These are phyloP conservation scores for Zhuqinia jingwanae DNA, from an alignment of 2,888 invertebrate genomes.

Conservation along the genomic window DNA sequence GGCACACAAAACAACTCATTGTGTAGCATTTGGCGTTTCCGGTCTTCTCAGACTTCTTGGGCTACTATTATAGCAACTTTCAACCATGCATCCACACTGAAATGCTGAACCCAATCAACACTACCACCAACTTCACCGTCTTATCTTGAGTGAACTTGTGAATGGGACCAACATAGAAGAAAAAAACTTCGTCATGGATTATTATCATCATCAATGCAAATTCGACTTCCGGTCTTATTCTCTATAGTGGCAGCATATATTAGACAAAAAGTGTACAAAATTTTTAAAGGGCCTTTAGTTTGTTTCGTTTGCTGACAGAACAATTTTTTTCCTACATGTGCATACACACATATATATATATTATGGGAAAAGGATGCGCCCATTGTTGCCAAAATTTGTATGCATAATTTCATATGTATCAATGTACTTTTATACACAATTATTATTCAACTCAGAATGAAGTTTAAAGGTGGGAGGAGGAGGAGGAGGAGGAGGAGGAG, in stretches of 20 bases:
- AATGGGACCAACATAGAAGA: slow-evolving; percentile 28
- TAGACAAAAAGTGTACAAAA: neutral
- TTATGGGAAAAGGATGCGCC: slow-evolving; percentile 9
- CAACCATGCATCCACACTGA: too few relatives aligned
- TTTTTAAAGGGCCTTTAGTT: slow-evolving; percentile 28
- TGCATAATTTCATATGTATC: neutral
- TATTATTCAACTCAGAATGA: neutral
- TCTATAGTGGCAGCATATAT: neutral
- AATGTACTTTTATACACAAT: neutral
- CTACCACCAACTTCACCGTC: neutral
- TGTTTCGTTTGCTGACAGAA: neutral
- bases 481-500: too few relatives aligned
- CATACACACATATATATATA: neutral
- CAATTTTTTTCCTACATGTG: too few relatives aligned
- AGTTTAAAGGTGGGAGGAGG: neutral
- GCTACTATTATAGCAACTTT: too few relatives aligned
- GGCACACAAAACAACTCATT: neutral
- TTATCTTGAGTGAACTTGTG: slow-evolving; percentile 40
- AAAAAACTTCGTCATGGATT: slow-evolving; percentile 45
- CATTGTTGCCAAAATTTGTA: slow-evolving; percentile 51
- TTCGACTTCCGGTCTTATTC: slow-evolving; percentile 56
- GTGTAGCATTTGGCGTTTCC: slow-evolving; percentile 48
- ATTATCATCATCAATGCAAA: slow-evolving; percentile 62
- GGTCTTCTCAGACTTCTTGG: slow-evolving; percentile 29
- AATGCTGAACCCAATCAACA: too few relatives aligned